A percentile compares a stretch with the other conserved stretches of the same genome.
phyloP scores from a whole-genome alignment of 2,888 invertebrate species.

The Leptinotarsa juncta region DNA sequence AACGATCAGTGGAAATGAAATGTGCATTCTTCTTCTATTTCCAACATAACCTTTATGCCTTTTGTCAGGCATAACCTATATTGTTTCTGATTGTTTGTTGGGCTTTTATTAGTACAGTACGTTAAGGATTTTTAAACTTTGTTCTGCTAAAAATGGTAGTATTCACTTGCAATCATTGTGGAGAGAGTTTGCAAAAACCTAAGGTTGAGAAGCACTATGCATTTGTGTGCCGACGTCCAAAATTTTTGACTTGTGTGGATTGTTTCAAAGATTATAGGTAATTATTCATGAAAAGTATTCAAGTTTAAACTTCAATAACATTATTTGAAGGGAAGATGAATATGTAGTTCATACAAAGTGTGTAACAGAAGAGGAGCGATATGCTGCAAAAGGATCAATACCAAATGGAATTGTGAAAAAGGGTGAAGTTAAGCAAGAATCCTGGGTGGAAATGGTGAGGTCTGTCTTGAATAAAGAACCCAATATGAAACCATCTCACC shows the following conservation, averaged over 20 bases:
- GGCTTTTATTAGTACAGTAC: no score
- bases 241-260: constrained; percentile 90
- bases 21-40: no score
- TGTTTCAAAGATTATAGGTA: constrained; percentile 90
- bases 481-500: constrained; percentile 70
- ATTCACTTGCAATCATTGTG: constrained; percentile 93
- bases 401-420: constrained; percentile 79
- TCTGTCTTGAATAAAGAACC: constrained; percentile 72
- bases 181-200: constrained; percentile 90
- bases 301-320: constrained; percentile 21
- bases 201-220: constrained; percentile 90
- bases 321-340: constrained; percentile 75
- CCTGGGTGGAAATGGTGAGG: constrained; percentile 82
- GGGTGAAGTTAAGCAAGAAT: constrained; percentile 87
- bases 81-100: no score
- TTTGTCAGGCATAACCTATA: no score
- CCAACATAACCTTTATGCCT: neutral
- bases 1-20: no score
- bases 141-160: constrained; percentile 80
- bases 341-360: constrained; percentile 87
- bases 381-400: constrained; percentile 84
- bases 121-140: no score
- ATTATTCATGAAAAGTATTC: constrained; percentile 54
- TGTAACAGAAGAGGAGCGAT: constrained; percentile 87
- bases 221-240: constrained; percentile 75